phyloP scores from a whole-genome alignment of 2,113 vertebrate species.

The Syngnathus floridae region DNA sequence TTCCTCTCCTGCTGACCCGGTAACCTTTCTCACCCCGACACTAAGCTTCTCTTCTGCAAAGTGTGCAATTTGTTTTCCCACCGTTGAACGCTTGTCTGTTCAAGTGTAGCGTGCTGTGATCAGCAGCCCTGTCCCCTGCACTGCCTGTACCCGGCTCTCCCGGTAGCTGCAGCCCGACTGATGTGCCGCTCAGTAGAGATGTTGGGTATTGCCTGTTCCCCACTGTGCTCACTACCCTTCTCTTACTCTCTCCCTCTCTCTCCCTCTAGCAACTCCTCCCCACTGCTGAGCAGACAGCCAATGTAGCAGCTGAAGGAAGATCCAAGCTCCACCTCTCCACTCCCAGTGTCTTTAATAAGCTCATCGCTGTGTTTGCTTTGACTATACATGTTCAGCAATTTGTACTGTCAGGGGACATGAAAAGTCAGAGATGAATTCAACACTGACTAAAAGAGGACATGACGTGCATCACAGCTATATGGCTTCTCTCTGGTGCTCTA shows the following conservation, averaged over 20 bases:
- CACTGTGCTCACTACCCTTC: slow-evolving; percentile 51
- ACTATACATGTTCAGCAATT: slow-evolving; percentile 73
- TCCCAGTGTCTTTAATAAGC: slow-evolving; percentile 76
- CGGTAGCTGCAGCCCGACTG: slow-evolving; percentile 58
- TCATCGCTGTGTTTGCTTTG: slow-evolving; percentile 72
- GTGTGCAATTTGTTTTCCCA: not conserved
- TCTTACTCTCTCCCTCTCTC: slow-evolving; percentile 32
- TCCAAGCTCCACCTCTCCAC: slow-evolving; percentile 54
- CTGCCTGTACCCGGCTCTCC: slow-evolving; percentile 54
- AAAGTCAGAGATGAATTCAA: slow-evolving; percentile 23
- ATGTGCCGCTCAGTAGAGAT: slow-evolving; percentile 77
- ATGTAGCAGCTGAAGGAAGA: slow-evolving; percentile 55
- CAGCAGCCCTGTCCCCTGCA: slow-evolving; percentile 47
- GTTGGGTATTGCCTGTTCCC: slow-evolving; percentile 77
- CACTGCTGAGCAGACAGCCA: slow-evolving; percentile 66
- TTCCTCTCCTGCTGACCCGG: slow-evolving; percentile 64
- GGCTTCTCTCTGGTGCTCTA: not conserved
- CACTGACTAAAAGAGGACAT: slow-evolving; percentile 1
- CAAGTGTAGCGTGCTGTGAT: slow-evolving; percentile 50
- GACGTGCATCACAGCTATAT: slow-evolving; percentile 12
- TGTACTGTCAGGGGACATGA: slow-evolving; percentile 28
- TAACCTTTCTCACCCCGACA: slow-evolving; percentile 42
- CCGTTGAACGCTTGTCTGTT: slow-evolving; percentile 27
- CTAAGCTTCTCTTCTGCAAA: slow-evolving; percentile 18
- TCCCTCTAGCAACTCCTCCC: slow-evolving; percentile 55